phyloP scores from a whole-genome alignment of 2,888 invertebrate genomes.

The Bedellia somnulentella region DNA sequence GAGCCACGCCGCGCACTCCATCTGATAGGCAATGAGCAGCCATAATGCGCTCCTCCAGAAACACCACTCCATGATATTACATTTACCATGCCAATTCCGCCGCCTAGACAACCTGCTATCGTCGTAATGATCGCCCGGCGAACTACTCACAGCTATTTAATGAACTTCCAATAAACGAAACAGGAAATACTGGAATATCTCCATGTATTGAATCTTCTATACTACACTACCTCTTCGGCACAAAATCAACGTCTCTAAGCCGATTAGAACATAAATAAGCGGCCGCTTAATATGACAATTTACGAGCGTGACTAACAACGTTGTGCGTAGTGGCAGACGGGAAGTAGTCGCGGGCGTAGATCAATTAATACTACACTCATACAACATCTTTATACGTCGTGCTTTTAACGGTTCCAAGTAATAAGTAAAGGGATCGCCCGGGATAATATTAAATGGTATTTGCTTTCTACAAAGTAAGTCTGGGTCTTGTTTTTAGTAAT shows the following conservation, averaged over 20 bases:
- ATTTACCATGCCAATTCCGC: conserved; percentile 22
- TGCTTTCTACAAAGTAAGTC: conserved; percentile 1
- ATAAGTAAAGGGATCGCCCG: conserved; percentile 15
- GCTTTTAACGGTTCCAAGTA: conserved; percentile 26
- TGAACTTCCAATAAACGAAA: too few relatives aligned
- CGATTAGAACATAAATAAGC: conserved; percentile 30
- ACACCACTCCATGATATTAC: conserved; percentile 41
- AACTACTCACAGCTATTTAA: too few relatives aligned
- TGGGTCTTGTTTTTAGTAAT: too few relatives aligned
- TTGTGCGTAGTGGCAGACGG: conserved; percentile 13
- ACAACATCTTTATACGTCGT: conserved; percentile 31
- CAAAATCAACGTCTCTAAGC: conserved; percentile 27
- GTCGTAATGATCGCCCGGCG: conserved; percentile 23
- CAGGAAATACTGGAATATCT: too few relatives aligned
- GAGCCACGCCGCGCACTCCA: conserved; percentile 38
- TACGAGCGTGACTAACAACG: conserved; percentile 26
- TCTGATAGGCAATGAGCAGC: conserved; percentile 33
- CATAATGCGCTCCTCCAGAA: conserved; percentile 23
- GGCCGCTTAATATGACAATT: conserved; percentile 36
- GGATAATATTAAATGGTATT: conserved; percentile 16
- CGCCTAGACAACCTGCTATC: conserved; percentile 27
- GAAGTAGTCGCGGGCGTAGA: conserved; percentile 20
- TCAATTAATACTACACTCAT: conserved; percentile 33
- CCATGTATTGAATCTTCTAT: too few relatives aligned
- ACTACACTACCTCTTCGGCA: too few relatives aligned